phyloP scores from a whole-genome alignment of 2,888 invertebrate genomes.

The Apamea epomidion region DNA sequence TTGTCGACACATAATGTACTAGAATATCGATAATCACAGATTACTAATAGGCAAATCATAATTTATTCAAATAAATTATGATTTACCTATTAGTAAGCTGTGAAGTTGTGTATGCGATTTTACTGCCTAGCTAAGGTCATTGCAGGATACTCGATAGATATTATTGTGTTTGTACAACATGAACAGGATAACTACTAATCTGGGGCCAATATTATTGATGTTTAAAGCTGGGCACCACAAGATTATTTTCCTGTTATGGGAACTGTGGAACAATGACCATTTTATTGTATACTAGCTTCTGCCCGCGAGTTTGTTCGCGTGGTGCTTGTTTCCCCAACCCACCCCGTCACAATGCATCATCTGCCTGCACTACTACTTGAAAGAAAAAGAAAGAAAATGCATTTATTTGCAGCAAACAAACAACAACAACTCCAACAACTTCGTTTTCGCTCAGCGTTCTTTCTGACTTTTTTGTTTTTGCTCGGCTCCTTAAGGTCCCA shows the following conservation, averaged over 20 bases:
- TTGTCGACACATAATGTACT: too few species aligned
- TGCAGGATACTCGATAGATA: conserved; percentile 5
- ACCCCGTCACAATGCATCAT: neutral
- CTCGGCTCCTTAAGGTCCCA: too few species aligned
- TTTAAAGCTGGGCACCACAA: neutral
- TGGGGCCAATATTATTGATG: neutral
- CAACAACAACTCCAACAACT: too few species aligned
- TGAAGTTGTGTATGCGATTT: neutral
- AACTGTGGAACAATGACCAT: neutral
- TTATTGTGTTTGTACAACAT: neutral
- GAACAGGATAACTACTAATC: conserved; percentile 30
- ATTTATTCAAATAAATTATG: too few species aligned
- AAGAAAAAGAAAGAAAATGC: too few species aligned
- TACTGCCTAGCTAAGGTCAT: neutral
- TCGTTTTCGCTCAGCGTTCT: too few species aligned
- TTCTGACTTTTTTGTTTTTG: too few species aligned
- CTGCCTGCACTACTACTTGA: too few species aligned
- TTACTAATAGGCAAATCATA: too few species aligned
- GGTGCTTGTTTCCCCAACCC: neutral
- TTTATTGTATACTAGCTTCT: neutral
- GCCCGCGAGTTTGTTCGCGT: neutral
- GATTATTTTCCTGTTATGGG: conserved; percentile 18
- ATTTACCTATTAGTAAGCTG: conserved; percentile 1
- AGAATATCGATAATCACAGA: too few species aligned
- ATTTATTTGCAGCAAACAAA: too few species aligned